Conservation (phyloP, 2,797 vertebrate species). For the Chanos chanos region DNA sequence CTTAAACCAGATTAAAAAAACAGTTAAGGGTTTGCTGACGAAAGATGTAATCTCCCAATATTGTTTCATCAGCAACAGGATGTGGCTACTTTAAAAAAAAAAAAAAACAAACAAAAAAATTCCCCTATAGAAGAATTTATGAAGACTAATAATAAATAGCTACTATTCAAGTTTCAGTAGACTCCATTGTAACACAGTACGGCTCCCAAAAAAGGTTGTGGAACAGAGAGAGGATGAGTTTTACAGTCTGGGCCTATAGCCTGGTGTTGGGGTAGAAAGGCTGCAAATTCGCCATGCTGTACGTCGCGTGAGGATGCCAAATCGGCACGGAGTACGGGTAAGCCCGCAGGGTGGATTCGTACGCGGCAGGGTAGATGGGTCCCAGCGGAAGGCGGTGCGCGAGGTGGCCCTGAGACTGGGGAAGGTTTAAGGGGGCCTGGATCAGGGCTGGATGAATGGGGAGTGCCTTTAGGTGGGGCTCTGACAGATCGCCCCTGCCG, state of each 20-base stretch:
- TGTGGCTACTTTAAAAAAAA: too few relatives aligned
- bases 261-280: conserved; percentile 69
- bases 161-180: too few relatives aligned
- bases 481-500: conserved; percentile 56
- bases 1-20: too few relatives aligned
- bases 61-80: too few relatives aligned
- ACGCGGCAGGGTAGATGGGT: conserved; percentile 56
- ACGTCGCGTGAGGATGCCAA: conserved; percentile 67
- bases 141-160: too few relatives aligned
- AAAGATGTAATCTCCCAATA: too few relatives aligned
- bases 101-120: too few relatives aligned
- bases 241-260: too few relatives aligned
- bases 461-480: conserved; percentile 56
- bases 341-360: conserved; percentile 62
- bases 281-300: conserved; percentile 57
- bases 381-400: conserved; percentile 64
- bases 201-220: neutral
- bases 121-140: too few relatives aligned
- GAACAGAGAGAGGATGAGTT: conserved; percentile 6
- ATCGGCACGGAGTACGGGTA: conserved; percentile 64
- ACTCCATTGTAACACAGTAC: neutral
- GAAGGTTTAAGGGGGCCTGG: conserved; percentile 73
- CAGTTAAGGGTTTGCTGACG: too few relatives aligned
- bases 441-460: conserved; percentile 65
- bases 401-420: conserved; percentile 59